These are phyloP conservation scores for Papilio protenor DNA, from an alignment of 2,888 invertebrate genomes.

Conservation along the genomic window DNA sequence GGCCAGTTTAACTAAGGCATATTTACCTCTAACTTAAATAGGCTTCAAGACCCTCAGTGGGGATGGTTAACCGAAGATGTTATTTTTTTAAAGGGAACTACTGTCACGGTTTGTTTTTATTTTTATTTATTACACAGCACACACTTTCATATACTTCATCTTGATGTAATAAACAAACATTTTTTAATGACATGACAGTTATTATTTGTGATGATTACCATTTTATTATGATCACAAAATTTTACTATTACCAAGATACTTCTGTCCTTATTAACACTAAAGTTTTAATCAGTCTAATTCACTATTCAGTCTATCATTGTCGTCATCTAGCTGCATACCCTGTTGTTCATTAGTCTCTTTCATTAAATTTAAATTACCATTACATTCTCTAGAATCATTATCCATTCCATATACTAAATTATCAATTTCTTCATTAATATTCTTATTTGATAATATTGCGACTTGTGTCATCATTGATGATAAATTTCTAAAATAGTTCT, in stretches of 20 bases:
- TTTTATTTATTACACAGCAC: background rate
- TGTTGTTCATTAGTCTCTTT: constrained; percentile 5
- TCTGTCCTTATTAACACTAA: background rate
- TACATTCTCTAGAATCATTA: constrained; percentile 40
- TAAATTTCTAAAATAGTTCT: constrained; percentile 66
- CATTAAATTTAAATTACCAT: constrained; percentile 46
- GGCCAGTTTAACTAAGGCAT: too few relatives aligned
- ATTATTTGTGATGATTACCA: background rate
- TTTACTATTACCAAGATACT: background rate
- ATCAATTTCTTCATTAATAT: constrained; percentile 7
- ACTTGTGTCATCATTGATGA: constrained; percentile 53
- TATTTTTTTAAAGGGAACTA: background rate
- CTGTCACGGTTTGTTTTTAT: too few relatives aligned
- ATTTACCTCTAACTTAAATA: too few relatives aligned
- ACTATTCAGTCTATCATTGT: constrained; percentile 12
- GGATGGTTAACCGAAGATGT: background rate
- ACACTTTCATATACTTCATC: background rate
- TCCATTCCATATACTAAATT: background rate
- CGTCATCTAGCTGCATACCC: constrained; percentile 4
- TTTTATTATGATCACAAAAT: background rate
- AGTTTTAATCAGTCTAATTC: constrained; percentile 7
- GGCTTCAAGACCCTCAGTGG: too few relatives aligned
- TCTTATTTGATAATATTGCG: constrained; percentile 13
- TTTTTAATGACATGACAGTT: background rate
- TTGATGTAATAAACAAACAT: background rate